Conservation (phyloP, 1,140 invertebrate genomes). For the Cyclina sinensis region DNA sequence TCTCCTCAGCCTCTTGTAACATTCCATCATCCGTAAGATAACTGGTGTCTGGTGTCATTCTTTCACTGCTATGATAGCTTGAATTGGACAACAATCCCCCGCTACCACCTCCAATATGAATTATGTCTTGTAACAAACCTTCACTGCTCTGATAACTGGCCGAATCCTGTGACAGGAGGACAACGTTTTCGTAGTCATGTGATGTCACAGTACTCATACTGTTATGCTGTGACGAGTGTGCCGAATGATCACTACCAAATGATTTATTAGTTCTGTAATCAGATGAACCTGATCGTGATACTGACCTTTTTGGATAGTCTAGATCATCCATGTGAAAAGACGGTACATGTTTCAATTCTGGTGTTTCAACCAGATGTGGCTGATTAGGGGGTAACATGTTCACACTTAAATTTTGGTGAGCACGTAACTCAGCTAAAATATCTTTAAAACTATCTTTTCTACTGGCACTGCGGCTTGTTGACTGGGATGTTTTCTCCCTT, state of each 20-base stretch:
- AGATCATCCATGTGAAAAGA: slow-evolving; percentile 64
- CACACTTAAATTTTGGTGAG: slow-evolving; percentile 64
- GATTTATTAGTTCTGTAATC: slow-evolving; percentile 61
- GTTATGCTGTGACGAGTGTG: slow-evolving; percentile 45
- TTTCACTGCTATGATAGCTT: slow-evolving; percentile 32
- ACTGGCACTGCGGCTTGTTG: slow-evolving; percentile 76
- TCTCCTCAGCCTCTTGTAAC: slow-evolving; percentile 63
- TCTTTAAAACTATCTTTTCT: slow-evolving; percentile 81
- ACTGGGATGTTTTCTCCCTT: slow-evolving; percentile 68
- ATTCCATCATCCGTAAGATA: slow-evolving; percentile 12
- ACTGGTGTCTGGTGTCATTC: slow-evolving; percentile 20
- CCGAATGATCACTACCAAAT: slow-evolving; percentile 53
- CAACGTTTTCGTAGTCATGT: slow-evolving; percentile 55
- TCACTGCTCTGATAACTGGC: slow-evolving; percentile 54
- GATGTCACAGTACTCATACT: slow-evolving; percentile 60
- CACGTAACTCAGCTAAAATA: slow-evolving; percentile 70
- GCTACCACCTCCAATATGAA: neutral
- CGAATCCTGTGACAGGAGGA: slow-evolving; percentile 44
- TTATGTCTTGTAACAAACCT: slow-evolving; percentile 42
- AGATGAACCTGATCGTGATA: slow-evolving; percentile 57
- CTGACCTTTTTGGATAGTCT: slow-evolving; percentile 40
- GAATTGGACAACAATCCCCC: neutral
- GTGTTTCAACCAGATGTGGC: slow-evolving; percentile 43
- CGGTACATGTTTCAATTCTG: slow-evolving; percentile 42
- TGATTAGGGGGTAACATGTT: slow-evolving; percentile 62